phyloP scores from a whole-genome alignment of 64 coral and sea anemone species.

The Acropora tenuis region DNA sequence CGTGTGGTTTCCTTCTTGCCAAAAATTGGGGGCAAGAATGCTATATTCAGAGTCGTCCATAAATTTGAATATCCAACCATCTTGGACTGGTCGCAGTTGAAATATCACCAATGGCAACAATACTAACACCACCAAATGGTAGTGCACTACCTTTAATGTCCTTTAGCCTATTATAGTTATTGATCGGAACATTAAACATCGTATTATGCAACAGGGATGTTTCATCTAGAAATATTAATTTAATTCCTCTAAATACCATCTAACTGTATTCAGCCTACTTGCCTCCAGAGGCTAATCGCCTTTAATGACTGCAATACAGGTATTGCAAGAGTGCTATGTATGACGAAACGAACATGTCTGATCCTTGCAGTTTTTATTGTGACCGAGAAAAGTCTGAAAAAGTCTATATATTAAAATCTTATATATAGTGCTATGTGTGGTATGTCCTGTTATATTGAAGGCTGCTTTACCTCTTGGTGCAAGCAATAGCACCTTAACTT shows the following conservation, averaged over 20 bases:
- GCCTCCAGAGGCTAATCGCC: neutral
- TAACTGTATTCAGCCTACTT: neutral
- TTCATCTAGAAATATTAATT: neutral
- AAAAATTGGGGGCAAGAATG: neutral
- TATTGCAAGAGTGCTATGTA: too few relatives aligned
- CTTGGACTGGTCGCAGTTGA: neutral
- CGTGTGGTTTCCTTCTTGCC: neutral
- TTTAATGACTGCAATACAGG: neutral
- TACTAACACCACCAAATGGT: too few relatives aligned
- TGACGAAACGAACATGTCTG: too few relatives aligned
- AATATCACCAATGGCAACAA: conserved; percentile 3
- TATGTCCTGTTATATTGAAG: neutral
- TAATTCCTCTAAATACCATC: neutral
- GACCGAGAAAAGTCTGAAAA: too few relatives aligned
- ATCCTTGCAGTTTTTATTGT: too few relatives aligned
- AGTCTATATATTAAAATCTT: neutral
- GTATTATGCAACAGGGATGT: neutral
- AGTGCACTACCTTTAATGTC: too few relatives aligned
- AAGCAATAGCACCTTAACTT: neutral
- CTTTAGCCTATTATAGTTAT: neutral
- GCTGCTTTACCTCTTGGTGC: conserved; percentile 7
- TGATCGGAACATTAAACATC: neutral
- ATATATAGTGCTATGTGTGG: neutral
- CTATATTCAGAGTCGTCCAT: neutral
- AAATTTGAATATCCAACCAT: neutral